Percentiles rank a stretch among this genome's conserved stretches.
Conservation (phyloP, 2,797 vertebrate species). For the Poeciliopsis turneri region DNA sequence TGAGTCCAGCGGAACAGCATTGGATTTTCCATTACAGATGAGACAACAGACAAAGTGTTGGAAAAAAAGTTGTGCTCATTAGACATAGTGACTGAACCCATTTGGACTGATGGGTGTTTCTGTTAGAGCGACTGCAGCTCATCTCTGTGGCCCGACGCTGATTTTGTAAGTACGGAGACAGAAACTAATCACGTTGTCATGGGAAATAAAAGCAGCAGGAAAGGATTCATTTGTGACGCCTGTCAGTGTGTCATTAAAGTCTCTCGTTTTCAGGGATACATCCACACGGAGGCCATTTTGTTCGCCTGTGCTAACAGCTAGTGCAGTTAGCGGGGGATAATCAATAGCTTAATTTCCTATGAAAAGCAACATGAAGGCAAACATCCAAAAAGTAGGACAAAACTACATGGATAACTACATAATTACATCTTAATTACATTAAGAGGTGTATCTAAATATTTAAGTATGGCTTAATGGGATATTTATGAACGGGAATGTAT, state of each 20-base stretch:
- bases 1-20: constrained; percentile 52
- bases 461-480: too few relatives aligned
- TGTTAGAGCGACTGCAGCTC: constrained; percentile 19
- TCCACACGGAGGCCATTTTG: background rate
- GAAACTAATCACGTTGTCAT: background rate
- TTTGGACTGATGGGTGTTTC: constrained; percentile 30
- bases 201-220: background rate
- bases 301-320: background rate
- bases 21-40: constrained; percentile 69
- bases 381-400: background rate
- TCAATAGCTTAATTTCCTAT: constrained; percentile 3
- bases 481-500: too few relatives aligned
- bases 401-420: too few relatives aligned
- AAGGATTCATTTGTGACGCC: too few relatives aligned
- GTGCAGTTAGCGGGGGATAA: background rate
- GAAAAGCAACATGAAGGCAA: background rate
- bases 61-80: constrained; percentile 58
- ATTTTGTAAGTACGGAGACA: background rate
- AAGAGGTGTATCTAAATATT: too few relatives aligned
- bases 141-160: background rate
- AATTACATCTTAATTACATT: too few relatives aligned
- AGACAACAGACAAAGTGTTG: constrained; percentile 48
- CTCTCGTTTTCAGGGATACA: accelerated
- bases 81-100: constrained; percentile 46
- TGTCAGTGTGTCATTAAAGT: background rate